Evolutionary conservation across 2,888 invertebrate genomes (phyloP).

Genomic region (Monoplex corrugatus): DNA sequence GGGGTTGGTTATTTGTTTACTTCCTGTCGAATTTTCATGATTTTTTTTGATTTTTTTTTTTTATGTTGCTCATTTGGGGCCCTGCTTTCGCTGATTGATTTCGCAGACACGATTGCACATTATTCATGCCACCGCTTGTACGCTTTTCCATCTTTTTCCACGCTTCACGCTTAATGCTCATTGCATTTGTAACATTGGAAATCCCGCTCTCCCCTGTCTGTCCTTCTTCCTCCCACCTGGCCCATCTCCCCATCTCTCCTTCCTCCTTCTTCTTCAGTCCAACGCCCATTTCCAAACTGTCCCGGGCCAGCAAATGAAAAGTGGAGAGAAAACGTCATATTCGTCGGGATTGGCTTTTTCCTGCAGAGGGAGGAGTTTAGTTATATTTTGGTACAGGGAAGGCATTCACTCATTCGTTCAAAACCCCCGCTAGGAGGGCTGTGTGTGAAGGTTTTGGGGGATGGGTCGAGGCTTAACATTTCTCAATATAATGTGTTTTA

Average conservation of each 20-base stretch:
- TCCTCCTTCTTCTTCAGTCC: not conserved
- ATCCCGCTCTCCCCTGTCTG: not conserved
- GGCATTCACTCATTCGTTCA: too few species aligned
- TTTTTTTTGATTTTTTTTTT: constrained; percentile 20
- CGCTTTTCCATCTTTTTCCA: not conserved
- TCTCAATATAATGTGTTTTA: too few species aligned
- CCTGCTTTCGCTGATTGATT: not conserved
- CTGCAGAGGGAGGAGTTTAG: not conserved
- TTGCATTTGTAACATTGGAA: constrained; percentile 1
- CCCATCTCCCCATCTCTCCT: not conserved
- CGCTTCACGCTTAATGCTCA: not conserved
- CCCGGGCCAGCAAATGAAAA: not conserved
- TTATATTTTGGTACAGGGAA: too few species aligned
- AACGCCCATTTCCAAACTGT: not conserved
- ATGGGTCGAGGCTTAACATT: not conserved
- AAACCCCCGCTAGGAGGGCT: too few species aligned
- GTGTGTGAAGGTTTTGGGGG: not conserved
- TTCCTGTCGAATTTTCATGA: not conserved
- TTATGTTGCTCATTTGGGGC: too few species aligned
- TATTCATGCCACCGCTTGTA: not conserved
- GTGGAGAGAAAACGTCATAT: not conserved
- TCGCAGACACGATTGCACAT: not conserved
- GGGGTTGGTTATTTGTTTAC: not conserved
- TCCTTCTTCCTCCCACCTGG: not conserved
- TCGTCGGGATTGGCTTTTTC: not conserved